Base-by-base conservation (phyloP, 2,888 invertebrate species). In the Chrysopilus asiliformis region DNA sequence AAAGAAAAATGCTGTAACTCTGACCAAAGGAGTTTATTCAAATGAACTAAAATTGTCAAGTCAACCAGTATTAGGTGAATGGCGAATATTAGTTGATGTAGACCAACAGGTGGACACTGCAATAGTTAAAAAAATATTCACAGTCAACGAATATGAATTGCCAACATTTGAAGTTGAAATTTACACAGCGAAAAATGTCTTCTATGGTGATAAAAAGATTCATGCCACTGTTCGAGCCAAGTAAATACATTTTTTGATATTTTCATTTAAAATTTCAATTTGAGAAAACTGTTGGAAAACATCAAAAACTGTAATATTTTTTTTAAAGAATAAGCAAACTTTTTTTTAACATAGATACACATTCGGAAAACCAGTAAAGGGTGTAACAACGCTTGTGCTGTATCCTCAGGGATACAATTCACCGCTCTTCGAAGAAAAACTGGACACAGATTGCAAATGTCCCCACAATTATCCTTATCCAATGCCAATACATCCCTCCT, bases 91-190 rank as follows among this genome's bases (percentile, higher is more conserved):
- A 47, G 74, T 42, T 7, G 18, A 39, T 16, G 5, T 36, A 17
- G n/a, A n/a, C n/a, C n/a, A n/a, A n/a, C n/a, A n/a, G n/a, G n/a
- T n/a, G n/a, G 36, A 34, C 8, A 32, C 35, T 25, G 36, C 35
- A 27, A 39, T 24, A 8, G 28, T 34, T n/a, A 4, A 3, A 9
- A 42, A 44, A 39, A 15, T 14, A 13, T 44, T 48, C 34, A 70
- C 79, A 53, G 82, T 90, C 8, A 87, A 85, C 4, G 82, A 86
- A 60, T 86, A 85, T 53, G 79, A 91, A 36, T 64, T 86, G 44
- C 93, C 93, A 1, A 89, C 89, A 56, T 93, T 90, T 63, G 77
- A 89, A 52, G 82, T 93, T 45, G 73, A 74, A 27, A 74, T 89
- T 42, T 72, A 79, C 47, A 70, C 84, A 34, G 82, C 87, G 1